phyloP scores from a whole-genome alignment of 2,797 vertebrate genomes.

The Cephalopachus bancanus region DNA sequence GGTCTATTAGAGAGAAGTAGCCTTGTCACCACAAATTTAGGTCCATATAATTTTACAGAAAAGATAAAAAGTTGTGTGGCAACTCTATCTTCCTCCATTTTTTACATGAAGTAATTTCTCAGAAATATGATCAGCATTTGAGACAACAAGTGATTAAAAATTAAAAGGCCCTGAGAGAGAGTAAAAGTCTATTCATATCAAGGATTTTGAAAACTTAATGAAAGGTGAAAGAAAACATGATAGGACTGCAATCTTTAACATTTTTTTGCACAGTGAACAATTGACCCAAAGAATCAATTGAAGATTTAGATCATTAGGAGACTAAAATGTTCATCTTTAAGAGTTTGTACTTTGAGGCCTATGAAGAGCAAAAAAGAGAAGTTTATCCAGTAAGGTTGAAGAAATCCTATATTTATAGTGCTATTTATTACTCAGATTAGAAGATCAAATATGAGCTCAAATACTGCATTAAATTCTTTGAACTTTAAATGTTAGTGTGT shows the following conservation, averaged over 20 bases:
- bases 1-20: slow-evolving; percentile 87
- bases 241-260: slow-evolving; percentile 82
- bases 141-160: slow-evolving; percentile 89
- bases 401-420: slow-evolving; percentile 22
- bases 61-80: slow-evolving; percentile 91
- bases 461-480: not conserved
- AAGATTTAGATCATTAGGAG: slow-evolving; percentile 76
- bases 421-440: not conserved
- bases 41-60: slow-evolving; percentile 89
- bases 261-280: slow-evolving; percentile 80
- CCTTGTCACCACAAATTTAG: slow-evolving; percentile 91
- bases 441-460: not conserved
- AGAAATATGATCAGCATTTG: slow-evolving; percentile 90
- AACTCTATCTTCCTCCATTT: slow-evolving; percentile 91
- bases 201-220: slow-evolving; percentile 89
- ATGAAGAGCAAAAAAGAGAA: slow-evolving; percentile 59
- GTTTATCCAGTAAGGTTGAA: slow-evolving; percentile 2
- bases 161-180: slow-evolving; percentile 87
- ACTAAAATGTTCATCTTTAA: slow-evolving; percentile 66
- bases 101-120: slow-evolving; percentile 91
- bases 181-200: slow-evolving; percentile 87
- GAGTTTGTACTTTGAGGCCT: slow-evolving; percentile 54
- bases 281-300: slow-evolving; percentile 76
- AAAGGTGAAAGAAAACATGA: slow-evolving; percentile 88
- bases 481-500: not conserved